Base-by-base conservation (phyloP, 2,888 invertebrate species). In the Mesoligia furuncula region DNA sequence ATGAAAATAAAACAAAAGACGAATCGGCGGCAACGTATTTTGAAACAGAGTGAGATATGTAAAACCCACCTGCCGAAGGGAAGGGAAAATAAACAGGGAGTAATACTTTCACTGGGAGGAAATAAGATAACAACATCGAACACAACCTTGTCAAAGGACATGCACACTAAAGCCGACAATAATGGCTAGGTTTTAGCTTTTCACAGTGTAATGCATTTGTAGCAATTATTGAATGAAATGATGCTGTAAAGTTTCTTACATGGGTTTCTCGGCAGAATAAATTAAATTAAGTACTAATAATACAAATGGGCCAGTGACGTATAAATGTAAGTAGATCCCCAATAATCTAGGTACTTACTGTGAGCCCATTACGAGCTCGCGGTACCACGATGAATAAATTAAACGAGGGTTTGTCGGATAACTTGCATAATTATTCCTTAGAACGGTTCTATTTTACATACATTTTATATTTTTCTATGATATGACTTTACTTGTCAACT, bases 141-240 rank as follows among this genome's bases (percentile, higher is more conserved):
- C 75, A 84, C 59, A 69, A 68, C 62, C 70, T 84, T 87, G 70
- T 79, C 76, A 81, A 78, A 81, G 73, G 51, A 87, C 73, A 57
- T 79, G 73, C 70, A 80, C 68, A 73, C 74, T 81, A 61, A 80
- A 31, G 62, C 67, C 42, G 64, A 77, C 79, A 87, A 80, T 73
- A 87, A 80, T 73, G 48, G 67, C 31, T 70, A 54, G 75, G 75
- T 82, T 76, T 77, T 76, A 85, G 61, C 68, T 80, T 77, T 68
- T 64, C 65, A 36, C 67, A 66, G 64, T 66, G n/a, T 74, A 76
- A 68, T 69, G 61, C 51, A 75, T 84, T 79, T 68, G 48, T 39
- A 62, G 39, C 57, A 64, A 31, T 57, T 48, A 45, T 54, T 42
- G 36, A 42, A 54, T 57, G 11, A 67, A 73, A 65, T 54, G 0